These are phyloP conservation scores for Cygnus buccinator DNA, from an alignment of 2,113 vertebrate genomes.

Conservation along the genomic window DNA sequence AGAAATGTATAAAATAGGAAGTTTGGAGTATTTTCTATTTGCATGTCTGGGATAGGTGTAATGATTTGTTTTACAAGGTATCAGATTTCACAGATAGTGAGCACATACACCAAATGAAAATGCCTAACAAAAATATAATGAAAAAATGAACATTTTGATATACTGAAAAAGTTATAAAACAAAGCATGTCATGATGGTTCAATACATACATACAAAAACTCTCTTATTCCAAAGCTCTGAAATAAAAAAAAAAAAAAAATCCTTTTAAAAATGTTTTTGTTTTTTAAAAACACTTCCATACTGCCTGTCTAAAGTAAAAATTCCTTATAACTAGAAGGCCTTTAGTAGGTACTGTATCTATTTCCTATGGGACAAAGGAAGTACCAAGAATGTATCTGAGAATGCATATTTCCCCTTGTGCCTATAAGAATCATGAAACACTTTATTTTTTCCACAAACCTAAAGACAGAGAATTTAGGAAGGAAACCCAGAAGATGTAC, in stretches of 20 bases:
- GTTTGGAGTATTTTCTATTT: neutral
- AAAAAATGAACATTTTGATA: neutral
- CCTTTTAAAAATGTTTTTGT: neutral
- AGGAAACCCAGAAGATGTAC: neutral
- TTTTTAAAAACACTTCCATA: neutral
- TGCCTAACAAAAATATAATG: neutral
- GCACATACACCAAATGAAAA: slow-evolving; percentile 53
- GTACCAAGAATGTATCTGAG: neutral
- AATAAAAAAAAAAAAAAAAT: no score
- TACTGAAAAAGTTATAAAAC: neutral
- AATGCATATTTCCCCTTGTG: neutral
- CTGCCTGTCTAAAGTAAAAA: neutral
- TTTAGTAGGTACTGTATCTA: neutral
- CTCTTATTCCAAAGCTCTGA: neutral
- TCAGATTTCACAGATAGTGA: slow-evolving; percentile 38
- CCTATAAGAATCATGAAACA: neutral
- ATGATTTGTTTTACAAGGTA: slow-evolving; percentile 48
- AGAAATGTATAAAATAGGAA: slow-evolving; percentile 34
- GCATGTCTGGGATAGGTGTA: slow-evolving; percentile 31
- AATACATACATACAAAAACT: neutral
- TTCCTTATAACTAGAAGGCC: neutral
- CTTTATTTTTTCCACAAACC: neutral
- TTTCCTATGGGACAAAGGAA: neutral
- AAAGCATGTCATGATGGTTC: neutral
- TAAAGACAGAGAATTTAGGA: neutral